These are phyloP conservation scores for Campoplex capitator DNA, from an alignment of 2,888 invertebrate species.

Conservation along the genomic window DNA sequence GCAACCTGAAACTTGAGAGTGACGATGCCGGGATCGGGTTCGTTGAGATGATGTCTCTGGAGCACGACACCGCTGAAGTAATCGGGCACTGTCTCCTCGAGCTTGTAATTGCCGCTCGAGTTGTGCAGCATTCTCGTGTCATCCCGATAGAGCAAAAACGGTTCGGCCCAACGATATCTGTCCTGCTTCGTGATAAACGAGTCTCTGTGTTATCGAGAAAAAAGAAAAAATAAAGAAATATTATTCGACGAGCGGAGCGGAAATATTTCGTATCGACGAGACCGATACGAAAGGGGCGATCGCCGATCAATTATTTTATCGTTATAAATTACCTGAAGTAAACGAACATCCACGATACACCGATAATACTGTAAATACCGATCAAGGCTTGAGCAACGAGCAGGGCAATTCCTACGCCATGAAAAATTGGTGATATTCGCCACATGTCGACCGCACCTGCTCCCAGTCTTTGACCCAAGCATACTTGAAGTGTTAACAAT, in stretches of 20 bases:
- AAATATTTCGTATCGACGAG: not conserved
- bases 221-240: too few species aligned
- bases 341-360: conserved; percentile 96
- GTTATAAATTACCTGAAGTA: conserved; percentile 87
- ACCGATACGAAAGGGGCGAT: not conserved
- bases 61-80: conserved; percentile 95
- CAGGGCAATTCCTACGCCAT: conserved; percentile 94
- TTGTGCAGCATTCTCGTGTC: conserved; percentile 84
- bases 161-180: conserved; percentile 92
- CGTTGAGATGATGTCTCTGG: conserved; percentile 86
- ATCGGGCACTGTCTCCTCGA: conserved; percentile 92
- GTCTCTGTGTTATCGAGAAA: conserved; percentile 85
- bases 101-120: conserved; percentile 84
- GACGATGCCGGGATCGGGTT: conserved; percentile 85
- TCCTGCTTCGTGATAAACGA: conserved; percentile 93
- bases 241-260: too few species aligned
- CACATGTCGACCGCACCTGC: conserved; percentile 97
- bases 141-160: conserved; percentile 89
- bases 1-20: conserved; percentile 94
- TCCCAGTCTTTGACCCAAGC: conserved; percentile 93
- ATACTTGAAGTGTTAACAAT: conserved; percentile 93
- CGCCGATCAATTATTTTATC: not conserved
- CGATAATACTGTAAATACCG: conserved; percentile 94
- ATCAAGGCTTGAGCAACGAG: conserved; percentile 92
- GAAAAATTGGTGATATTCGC: conserved; percentile 96